Conservation (phyloP, 2,113 vertebrate species). For the Gobiocypris rarus region DNA sequence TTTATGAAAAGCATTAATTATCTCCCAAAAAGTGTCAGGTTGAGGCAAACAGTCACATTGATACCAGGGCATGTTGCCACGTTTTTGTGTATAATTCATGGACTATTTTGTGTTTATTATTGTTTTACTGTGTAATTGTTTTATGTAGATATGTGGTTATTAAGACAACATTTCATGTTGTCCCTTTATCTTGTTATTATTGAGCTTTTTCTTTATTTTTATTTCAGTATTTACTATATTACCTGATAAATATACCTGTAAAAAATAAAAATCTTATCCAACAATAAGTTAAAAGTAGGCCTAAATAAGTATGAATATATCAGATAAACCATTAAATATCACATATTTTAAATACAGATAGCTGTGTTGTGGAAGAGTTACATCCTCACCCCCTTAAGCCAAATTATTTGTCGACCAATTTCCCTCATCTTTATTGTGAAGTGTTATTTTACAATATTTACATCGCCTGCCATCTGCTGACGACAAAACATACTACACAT, state of each 20-base stretch:
- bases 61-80: not conserved
- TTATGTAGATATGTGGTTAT: not conserved
- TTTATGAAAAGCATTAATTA: conserved; percentile 4
- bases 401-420: not conserved
- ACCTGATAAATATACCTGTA: too few species aligned
- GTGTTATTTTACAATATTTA: conserved; percentile 24
- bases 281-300: too few species aligned
- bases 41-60: not conserved
- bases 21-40: not conserved
- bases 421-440: not conserved
- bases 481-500: conserved; percentile 14
- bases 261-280: too few species aligned
- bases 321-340: too few species aligned
- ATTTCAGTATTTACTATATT: too few species aligned
- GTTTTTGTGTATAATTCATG: not conserved
- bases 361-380: too few species aligned
- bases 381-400: too few species aligned
- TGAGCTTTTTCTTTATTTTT: too few species aligned
- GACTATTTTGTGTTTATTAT: not conserved
- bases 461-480: conserved; percentile 45
- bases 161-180: not conserved
- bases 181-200: too few species aligned
- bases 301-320: too few species aligned
- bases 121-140: not conserved
- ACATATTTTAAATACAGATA: too few species aligned